phyloP scores from a whole-genome alignment of 2,113 vertebrate species.

The Nasalis larvatus region DNA sequence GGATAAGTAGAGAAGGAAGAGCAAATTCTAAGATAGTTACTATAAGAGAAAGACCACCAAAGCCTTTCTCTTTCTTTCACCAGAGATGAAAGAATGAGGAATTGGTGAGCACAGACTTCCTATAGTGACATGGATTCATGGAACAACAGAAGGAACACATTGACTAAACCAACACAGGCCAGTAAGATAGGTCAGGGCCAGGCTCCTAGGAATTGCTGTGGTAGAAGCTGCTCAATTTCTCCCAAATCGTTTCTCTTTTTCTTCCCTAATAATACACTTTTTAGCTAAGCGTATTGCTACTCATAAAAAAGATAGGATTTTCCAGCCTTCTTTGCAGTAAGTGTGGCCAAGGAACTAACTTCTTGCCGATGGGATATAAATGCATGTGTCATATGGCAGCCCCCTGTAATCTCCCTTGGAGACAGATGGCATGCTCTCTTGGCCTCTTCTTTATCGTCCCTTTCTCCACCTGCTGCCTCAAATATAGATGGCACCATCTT shows the following conservation, averaged over 20 bases:
- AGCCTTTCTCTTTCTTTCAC: background rate
- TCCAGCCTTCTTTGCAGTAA: background rate
- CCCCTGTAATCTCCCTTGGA: background rate
- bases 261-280: background rate
- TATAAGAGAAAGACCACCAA: background rate
- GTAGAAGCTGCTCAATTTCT: background rate
- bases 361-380: background rate
- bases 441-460: background rate
- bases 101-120: background rate
- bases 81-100: background rate
- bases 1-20: background rate
- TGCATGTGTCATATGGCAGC: background rate
- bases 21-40: background rate
- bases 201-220: background rate
- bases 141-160: background rate
- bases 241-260: background rate
- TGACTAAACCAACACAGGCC: background rate
- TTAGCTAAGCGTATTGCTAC: background rate
- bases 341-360: background rate
- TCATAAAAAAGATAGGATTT: conserved; percentile 24
- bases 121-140: background rate
- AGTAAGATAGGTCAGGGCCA: background rate
- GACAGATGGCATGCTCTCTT: background rate
- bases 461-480: background rate
- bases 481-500: background rate